Conservation (phyloP, 2,797 vertebrate genomes). For the Trematomus bernacchii region DNA sequence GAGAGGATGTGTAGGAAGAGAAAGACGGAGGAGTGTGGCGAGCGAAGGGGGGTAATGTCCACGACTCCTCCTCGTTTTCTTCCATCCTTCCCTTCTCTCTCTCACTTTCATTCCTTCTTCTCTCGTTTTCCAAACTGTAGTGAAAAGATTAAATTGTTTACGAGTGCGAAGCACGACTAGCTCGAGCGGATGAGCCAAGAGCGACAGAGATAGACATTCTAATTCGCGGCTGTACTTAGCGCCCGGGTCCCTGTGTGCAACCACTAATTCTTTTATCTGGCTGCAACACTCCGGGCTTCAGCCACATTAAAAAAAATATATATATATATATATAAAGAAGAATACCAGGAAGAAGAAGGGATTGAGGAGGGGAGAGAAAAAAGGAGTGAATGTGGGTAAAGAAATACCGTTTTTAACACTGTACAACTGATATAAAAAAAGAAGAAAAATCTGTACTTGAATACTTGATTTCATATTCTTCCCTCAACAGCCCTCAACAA, state of each 20-base stretch:
- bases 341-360: conserved; percentile 24
- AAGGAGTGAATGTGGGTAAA: conserved; percentile 87
- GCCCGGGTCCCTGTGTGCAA: conserved; percentile 92
- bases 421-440: conserved; percentile 91
- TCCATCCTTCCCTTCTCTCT: conserved; percentile 72
- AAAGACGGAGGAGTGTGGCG: conserved; percentile 40
- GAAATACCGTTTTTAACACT: conserved; percentile 84
- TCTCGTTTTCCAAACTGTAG: conserved; percentile 90
- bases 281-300: conserved; percentile 97
- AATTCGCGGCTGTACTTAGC: conserved; percentile 95
- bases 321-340: conserved; percentile 16
- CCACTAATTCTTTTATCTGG: conserved; percentile 99
- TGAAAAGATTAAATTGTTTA: conserved; percentile 99
- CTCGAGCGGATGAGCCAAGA: conserved; percentile 92
- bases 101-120: conserved; percentile 51
- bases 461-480: conserved; percentile 91
- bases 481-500: conserved; percentile 26
- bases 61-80: conserved; percentile 71
- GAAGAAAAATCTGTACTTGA: conserved; percentile 91
- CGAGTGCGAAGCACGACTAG: conserved; percentile 92
- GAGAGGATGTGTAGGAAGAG: conserved; percentile 65
- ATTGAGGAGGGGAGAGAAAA: conserved; percentile 3
- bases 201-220: conserved; percentile 98
- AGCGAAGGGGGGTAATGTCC: conserved; percentile 80
- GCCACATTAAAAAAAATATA: conserved; percentile 90